Percentiles rank a stretch among this genome's conserved stretches.
phyloP scores from a whole-genome alignment of 2,888 invertebrate genomes.

The Xanthorhoe designata region DNA sequence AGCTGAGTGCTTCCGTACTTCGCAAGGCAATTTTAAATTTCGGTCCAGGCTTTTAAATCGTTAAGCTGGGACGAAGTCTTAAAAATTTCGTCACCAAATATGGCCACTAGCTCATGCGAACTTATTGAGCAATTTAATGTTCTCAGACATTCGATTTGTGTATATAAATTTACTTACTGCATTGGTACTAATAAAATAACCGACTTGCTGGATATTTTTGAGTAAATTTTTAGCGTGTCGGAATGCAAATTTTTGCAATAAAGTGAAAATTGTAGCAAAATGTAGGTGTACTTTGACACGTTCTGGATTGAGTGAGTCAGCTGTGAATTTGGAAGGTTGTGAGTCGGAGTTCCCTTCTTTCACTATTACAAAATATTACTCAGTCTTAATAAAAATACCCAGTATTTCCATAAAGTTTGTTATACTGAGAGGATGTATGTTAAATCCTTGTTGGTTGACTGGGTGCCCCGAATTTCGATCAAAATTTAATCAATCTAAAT shows the following conservation, averaged over 20 bases:
- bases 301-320: slow-evolving; percentile 20
- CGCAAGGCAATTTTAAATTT: too few species aligned
- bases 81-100: too few species aligned
- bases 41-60: too few species aligned
- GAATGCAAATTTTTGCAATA: slow-evolving; percentile 49
- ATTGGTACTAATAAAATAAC: slow-evolving; percentile 48
- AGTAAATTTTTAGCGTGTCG: slow-evolving; percentile 48
- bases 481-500: too few species aligned
- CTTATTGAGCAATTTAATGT: background rate
- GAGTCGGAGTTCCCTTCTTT: slow-evolving; percentile 7
- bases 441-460: background rate
- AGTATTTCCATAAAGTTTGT: background rate
- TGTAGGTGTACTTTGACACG: slow-evolving; percentile 24
- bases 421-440: background rate
- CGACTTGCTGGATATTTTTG: slow-evolving; percentile 41
- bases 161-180: slow-evolving; percentile 25
- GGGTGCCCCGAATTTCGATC: too few species aligned
- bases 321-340: slow-evolving; percentile 5
- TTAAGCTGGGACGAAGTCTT: too few species aligned
- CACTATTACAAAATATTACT: background rate
- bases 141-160: background rate
- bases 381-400: background rate
- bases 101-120: too few species aligned
- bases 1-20: too few species aligned
- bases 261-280: slow-evolving; percentile 49